phyloP scores from a whole-genome alignment of 2,888 invertebrate species.

The Timema cristinae region DNA sequence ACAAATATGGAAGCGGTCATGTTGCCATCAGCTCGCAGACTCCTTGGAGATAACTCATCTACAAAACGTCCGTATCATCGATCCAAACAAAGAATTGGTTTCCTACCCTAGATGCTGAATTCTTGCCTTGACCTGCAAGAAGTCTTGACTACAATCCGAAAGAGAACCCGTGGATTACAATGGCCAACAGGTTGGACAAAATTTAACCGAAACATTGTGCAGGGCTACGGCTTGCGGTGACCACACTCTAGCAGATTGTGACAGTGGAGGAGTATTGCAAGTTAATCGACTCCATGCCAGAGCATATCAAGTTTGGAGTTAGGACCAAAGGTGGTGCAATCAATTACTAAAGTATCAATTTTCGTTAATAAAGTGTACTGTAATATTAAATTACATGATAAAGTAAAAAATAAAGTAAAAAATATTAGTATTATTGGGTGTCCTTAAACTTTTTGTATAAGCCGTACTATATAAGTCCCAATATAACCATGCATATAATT shows the following conservation, averaged over 20 bases:
- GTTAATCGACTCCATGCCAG: not conserved
- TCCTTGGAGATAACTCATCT: not conserved
- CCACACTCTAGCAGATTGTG: not conserved
- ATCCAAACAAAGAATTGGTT: slow-evolving; percentile 1
- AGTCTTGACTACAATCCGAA: not conserved
- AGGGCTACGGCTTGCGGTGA: not conserved
- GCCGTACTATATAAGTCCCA: no score
- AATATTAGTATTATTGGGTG: no score
- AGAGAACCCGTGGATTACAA: slow-evolving; percentile 6
- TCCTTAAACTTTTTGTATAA: no score
- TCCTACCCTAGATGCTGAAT: not conserved
- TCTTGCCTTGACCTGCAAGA: not conserved
- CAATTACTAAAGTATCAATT: not conserved
- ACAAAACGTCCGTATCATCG: no score
- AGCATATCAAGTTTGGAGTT: not conserved
- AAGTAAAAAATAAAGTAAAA: no score
- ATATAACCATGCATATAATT: no score
- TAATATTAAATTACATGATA: no score
- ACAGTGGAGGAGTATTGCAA: not conserved
- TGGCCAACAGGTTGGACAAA: not conserved
- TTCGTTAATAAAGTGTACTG: no score
- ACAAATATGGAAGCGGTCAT: no score
- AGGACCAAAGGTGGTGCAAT: not conserved
- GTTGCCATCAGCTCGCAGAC: no score
- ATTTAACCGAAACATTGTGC: not conserved